These are phyloP conservation scores for Zonitis immaculata DNA, from an alignment of 2,888 invertebrate species.

Conservation along the genomic window DNA sequence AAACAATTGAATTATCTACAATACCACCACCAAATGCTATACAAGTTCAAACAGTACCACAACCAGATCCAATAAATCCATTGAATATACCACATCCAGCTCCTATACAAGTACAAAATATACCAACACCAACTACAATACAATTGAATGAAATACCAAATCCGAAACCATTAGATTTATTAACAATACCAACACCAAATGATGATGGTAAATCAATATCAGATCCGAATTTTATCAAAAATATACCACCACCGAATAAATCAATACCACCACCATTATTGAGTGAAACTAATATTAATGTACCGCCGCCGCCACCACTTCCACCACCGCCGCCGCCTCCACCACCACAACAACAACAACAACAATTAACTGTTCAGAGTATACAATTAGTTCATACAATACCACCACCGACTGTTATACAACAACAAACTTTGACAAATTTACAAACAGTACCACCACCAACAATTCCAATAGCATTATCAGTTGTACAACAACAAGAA, in stretches of 20 bases:
- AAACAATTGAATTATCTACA: conserved; percentile 45
- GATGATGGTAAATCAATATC: conserved; percentile 38
- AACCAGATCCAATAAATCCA: conserved; percentile 55
- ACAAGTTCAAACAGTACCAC: conserved; percentile 49
- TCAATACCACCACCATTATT: conserved; percentile 46
- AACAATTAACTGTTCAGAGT: conserved; percentile 25
- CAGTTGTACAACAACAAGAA: conserved; percentile 31
- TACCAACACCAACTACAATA: conserved; percentile 58
- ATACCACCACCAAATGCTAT: conserved; percentile 49
- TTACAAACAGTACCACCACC: conserved; percentile 3
- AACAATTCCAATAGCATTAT: conserved; percentile 32
- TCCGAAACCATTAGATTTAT: conserved; percentile 57
- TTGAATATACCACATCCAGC: conserved; percentile 49
- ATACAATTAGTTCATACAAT: conserved; percentile 33
- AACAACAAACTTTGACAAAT: conserved; percentile 7
- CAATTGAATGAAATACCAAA: conserved; percentile 59
- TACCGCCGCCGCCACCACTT: conserved; percentile 29
- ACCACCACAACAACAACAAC: conserved; percentile 12
- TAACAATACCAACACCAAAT: conserved; percentile 53
- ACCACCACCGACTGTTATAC: conserved; percentile 22
- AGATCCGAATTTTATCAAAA: conserved; percentile 46
- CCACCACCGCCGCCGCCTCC: conserved; percentile 29
- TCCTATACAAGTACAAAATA: conserved; percentile 54
- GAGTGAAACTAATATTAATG: conserved; percentile 32
- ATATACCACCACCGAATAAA: conserved; percentile 49